Percentiles rank a stretch among this genome's conserved stretches.
Conservation (phyloP, 2,888 invertebrate genomes). For the Odontocerum albicorne region DNA sequence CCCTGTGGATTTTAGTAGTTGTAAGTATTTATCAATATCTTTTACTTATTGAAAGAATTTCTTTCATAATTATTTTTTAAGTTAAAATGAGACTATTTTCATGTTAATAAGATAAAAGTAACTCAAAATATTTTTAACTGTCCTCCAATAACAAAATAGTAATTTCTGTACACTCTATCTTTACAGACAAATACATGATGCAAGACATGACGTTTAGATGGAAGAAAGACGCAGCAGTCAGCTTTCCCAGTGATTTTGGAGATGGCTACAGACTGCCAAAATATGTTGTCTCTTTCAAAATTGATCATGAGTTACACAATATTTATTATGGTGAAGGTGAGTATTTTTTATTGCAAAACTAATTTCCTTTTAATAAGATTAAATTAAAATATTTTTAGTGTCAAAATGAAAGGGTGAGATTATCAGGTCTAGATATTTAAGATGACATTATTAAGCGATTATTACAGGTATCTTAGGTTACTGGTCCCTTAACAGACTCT, state of each 20-base stretch:
- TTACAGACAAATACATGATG: constrained; percentile 62
- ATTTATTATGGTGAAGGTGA: constrained; percentile 66
- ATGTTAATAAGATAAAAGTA: too few species aligned
- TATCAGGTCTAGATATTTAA: too few species aligned
- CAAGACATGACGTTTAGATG: constrained; percentile 64
- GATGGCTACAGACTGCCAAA: constrained; percentile 63
- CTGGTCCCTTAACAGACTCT: too few species aligned
- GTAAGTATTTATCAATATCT: constrained; percentile 53
- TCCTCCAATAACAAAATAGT: too few species aligned
- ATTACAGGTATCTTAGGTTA: too few species aligned
- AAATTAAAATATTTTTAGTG: background rate
- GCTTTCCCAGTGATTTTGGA: constrained; percentile 55
- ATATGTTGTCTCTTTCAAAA: constrained; percentile 65
- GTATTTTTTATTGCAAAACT: too few species aligned
- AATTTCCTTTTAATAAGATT: background rate
- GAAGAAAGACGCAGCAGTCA: constrained; percentile 58
- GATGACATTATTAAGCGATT: too few species aligned
- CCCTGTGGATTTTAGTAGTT: constrained; percentile 65
- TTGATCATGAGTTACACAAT: constrained; percentile 61
- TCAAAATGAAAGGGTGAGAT: background rate
- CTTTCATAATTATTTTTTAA: too few species aligned
- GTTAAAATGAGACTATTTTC: too few species aligned
- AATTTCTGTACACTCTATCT: too few species aligned
- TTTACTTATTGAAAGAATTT: too few species aligned
- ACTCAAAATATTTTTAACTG: too few species aligned